Base-by-base conservation (phyloP, 2,888 invertebrate genomes). In the Harpalus rubripes region DNA sequence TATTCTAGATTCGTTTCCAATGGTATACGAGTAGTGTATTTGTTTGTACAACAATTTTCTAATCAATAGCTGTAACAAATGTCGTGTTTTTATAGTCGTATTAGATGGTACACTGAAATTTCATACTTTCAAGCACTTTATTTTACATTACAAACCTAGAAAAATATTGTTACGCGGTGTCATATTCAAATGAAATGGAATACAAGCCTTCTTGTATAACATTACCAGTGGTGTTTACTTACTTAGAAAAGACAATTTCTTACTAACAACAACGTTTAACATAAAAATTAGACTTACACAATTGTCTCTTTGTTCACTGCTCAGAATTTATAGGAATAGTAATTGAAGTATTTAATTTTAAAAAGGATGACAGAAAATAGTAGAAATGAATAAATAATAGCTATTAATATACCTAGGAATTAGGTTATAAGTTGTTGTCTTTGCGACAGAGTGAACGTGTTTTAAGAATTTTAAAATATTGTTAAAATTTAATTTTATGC, bases 131-230 rank as follows among this genome's bases (percentile, higher is more conserved):
- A 74, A 15, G 72, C 44, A 74, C 72, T 74, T 74, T 68, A 68
- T 68, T 68, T 39, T 74, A 18, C 72, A 74, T 74, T 74, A 74
- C 72, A 74, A 74, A 74, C 72, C 72, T 74, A 74, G 72, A 74
- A 74, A 74, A 74, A 74, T 44, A 41, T n/a, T 44, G 18, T 10
- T 74, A 74, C 72, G 41, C 18, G 72, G 72, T 74, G 52, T 74
- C 44, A 74, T 74, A 12, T 74, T 74, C 26, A 44, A 74, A 44
- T 74, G 68, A 68, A 74, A 74, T 44, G 22, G 8, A 44, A 74
- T 44, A 74, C 44, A 10, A 10, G 41, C 12, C 41, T 44, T 12
- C 52, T 74, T 16, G 72, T 74, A 18, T 74, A 44, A 41, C 15
- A 44, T 74, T 74, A 74, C 44, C 6, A 44, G 44, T 68, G 68